Percentiles rank a stretch among this genome's conserved stretches.
These are phyloP conservation scores for Callimorpha dominula DNA, from an alignment of 2,888 invertebrate genomes.

Conservation along the genomic window DNA sequence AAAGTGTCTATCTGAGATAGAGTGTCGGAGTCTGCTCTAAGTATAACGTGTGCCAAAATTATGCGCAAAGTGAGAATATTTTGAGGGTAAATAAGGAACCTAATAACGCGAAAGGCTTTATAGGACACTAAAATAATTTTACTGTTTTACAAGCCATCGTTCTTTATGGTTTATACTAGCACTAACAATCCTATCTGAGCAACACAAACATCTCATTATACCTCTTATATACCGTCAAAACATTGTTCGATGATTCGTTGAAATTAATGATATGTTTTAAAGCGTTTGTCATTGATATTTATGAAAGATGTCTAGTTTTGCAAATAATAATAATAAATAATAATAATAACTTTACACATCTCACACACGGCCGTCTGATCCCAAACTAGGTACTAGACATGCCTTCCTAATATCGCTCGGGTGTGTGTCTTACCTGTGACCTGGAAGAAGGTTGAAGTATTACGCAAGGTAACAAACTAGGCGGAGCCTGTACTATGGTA, in stretches of 20 bases:
- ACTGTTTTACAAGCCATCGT: constrained; percentile 28
- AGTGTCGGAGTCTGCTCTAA: constrained; percentile 32
- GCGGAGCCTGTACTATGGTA: too few species aligned
- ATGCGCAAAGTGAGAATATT: constrained; percentile 41
- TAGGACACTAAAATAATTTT: constrained; percentile 43
- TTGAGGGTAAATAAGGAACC: constrained; percentile 34
- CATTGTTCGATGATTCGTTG: constrained; percentile 13
- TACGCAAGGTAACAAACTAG: too few species aligned
- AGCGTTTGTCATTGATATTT: neutral
- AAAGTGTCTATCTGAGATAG: constrained; percentile 28
- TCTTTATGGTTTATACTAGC: constrained; percentile 17
- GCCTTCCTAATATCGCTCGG: too few species aligned
- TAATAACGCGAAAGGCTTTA: constrained; percentile 46
- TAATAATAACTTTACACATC: too few species aligned
- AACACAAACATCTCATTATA: constrained; percentile 13
- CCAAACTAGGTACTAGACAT: too few species aligned
- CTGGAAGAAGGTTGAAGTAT: too few species aligned
- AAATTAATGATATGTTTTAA: constrained; percentile 13
- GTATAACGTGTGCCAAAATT: constrained; percentile 39
- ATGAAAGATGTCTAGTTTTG: too few species aligned
- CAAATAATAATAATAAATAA: too few species aligned
- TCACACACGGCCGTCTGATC: too few species aligned
- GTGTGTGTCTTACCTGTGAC: too few species aligned
- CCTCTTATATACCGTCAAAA: constrained; percentile 11
- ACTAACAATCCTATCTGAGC: constrained; percentile 21